phyloP scores from a whole-genome alignment of 1,140 invertebrate species.

The Diabrotica undecimpunctata region DNA sequence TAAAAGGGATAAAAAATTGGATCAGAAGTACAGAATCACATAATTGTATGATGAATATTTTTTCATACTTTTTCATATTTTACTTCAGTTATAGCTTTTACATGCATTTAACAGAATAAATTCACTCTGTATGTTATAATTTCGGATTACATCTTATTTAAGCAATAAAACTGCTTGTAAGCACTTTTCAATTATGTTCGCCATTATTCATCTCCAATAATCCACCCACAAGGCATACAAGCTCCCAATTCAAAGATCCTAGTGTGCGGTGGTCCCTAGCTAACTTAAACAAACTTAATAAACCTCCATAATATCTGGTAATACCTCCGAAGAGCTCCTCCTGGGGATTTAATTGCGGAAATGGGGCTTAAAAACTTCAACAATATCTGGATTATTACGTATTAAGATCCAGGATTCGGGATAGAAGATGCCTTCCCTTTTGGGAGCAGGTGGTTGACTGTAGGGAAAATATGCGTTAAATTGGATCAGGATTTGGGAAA shows the following conservation, averaged over 20 bases:
- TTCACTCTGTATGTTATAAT: too few species aligned
- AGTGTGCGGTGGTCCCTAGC: not conserved
- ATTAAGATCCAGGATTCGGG: not conserved
- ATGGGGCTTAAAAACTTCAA: constrained; percentile 32
- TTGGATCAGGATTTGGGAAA: not conserved
- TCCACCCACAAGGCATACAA: not conserved
- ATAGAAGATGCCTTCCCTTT: not conserved
- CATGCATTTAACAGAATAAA: too few species aligned
- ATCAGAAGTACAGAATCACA: too few species aligned
- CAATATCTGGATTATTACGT: constrained; percentile 24
- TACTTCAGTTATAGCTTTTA: too few species aligned
- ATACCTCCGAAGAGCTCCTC: constrained; percentile 23
- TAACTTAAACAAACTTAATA: constrained; percentile 29
- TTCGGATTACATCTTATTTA: not conserved
- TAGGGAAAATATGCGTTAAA: not conserved
- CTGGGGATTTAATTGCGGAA: constrained; percentile 32
- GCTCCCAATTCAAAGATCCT: not conserved
- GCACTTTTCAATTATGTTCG: constrained; percentile 14
- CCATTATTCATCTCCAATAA: constrained; percentile 10
- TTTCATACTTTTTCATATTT: too few species aligned
- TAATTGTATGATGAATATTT: too few species aligned
- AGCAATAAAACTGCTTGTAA: constrained; percentile 3
- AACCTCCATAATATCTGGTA: constrained; percentile 22
- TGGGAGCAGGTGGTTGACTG: not conserved
- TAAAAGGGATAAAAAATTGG: too few species aligned